Evolutionary conservation across 2,888 invertebrate genomes (phyloP).

Genomic region (Agonopterix heracliana): DNA sequence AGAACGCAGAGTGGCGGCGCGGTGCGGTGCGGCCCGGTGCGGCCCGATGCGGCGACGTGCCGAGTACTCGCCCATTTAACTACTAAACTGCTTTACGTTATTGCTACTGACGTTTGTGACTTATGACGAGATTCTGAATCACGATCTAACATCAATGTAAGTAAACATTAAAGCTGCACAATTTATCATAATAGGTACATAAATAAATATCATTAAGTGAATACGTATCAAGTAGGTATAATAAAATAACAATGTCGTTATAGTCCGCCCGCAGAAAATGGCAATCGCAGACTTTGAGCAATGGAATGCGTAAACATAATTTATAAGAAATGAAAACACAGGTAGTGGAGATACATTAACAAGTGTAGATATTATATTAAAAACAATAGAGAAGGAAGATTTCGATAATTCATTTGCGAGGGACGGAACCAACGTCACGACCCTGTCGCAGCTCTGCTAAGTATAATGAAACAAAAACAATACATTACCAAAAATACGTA

Average conservation of each 20-base stretch:
- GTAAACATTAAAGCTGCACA: slow-evolving; percentile 75
- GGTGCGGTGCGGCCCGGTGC: slow-evolving; percentile 11
- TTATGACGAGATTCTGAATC: slow-evolving; percentile 76
- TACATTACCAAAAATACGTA: slow-evolving; percentile 34
- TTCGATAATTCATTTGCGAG: slow-evolving; percentile 24
- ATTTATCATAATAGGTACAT: slow-evolving; percentile 70
- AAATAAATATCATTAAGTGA: slow-evolving; percentile 62
- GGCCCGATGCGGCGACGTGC: slow-evolving; percentile 31
- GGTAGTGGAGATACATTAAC: slow-evolving; percentile 44
- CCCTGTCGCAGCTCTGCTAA: slow-evolving; percentile 20
- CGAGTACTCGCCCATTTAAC: slow-evolving; percentile 29
- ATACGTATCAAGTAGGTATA: slow-evolving; percentile 53
- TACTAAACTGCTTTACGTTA: slow-evolving; percentile 62
- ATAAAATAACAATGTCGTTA: slow-evolving; percentile 52
- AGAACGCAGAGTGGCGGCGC: slow-evolving; percentile 27
- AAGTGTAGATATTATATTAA: no score
- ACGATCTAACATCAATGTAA: slow-evolving; percentile 75
- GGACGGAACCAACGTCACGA: slow-evolving; percentile 34
- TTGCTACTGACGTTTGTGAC: slow-evolving; percentile 75
- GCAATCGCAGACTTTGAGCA: slow-evolving; percentile 64
- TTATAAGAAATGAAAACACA: slow-evolving; percentile 39
- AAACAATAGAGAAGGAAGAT: slow-evolving; percentile 35
- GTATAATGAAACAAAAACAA: slow-evolving; percentile 43
- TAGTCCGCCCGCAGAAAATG: slow-evolving; percentile 45
- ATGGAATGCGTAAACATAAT: slow-evolving; percentile 50